Evolutionary conservation across 1,140 invertebrate genomes (phyloP), one percentile per base, ranked within the genome.

Genomic region (Eumaeus atala): DNA sequence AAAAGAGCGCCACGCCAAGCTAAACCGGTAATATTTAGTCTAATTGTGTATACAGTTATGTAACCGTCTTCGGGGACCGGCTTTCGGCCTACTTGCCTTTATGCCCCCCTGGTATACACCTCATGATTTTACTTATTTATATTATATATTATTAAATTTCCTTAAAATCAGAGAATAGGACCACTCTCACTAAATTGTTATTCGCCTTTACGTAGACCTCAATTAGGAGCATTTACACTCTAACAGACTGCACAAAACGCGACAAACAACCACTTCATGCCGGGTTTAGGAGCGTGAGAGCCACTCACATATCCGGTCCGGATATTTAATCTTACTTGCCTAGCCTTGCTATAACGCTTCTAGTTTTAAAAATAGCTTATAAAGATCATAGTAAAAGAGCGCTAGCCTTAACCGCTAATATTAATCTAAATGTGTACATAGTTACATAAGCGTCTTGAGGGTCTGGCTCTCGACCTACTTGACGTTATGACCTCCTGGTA

Each of bases 401-500:
- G n/a, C n/a, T 33, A 28, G 44, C 51, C 51, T 53, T 53, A 28
- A 53, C 40, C 12, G 38, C 36, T 52, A 44, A 40, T 52, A 52
- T 44, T 52, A 52, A 34, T 52, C 49, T 17, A 16, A 17, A 36
- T 33, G 33, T 49, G 28, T 49, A 14, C 12, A 34, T 12, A 14
- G 12, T 36, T 37, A 51, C 34, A 36, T 18, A 52, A 42, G 16
- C 16, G 21, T 35, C 51, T 42, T 21, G 9, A 17, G 40, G 38
- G 51, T 52, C 51, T 34, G 34, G 8, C 14, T 42, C 51, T 52
- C 28, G 38, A 40, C 51, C 51, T 40, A 53, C 51, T 53, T 53
- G 51, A 42, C 33, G 40, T 42, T 44, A 21, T 53, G 51, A 53
- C 51, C 51, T 50, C 40, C 40, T 11, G 51, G 51, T 47, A 34